Evolutionary conservation across 1,140 invertebrate species (phyloP).

Genomic region (Pentalonia nigronervosa): DNA sequence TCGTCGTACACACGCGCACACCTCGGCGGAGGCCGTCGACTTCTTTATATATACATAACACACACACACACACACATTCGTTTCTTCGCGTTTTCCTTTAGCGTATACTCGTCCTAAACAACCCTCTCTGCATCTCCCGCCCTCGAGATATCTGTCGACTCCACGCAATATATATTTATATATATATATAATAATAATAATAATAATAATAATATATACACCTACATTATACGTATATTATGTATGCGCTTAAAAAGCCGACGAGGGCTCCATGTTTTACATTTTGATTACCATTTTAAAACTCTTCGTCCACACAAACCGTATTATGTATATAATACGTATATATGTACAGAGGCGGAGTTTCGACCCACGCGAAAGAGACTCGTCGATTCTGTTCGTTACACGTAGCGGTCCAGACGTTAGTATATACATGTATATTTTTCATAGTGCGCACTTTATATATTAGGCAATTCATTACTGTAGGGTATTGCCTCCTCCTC

Average conservation of each 20-base stretch:
- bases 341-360: not conserved
- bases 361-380: not conserved
- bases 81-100: slow-evolving; percentile 46
- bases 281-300: slow-evolving; percentile 56
- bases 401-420: not conserved
- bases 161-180: not conserved
- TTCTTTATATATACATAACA: not conserved
- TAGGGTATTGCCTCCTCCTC: not conserved
- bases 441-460: not conserved
- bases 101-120: not conserved
- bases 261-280: slow-evolving; percentile 37
- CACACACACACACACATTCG: not conserved
- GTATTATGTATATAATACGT: not conserved
- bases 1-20: not conserved
- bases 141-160: not conserved
- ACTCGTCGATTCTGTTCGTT: not conserved
- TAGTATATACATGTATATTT: not conserved
- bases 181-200: too few relatives aligned
- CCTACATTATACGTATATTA: not conserved
- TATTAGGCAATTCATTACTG: not conserved
- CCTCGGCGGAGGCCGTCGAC: not conserved
- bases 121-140: not conserved
- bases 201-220: not conserved
- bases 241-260: slow-evolving; percentile 9
- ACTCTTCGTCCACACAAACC: not conserved